A percentile compares a stretch with the other conserved stretches of the same genome.
These are phyloP conservation scores for Brotula barbata DNA, from an alignment of 2,797 vertebrate species.

Conservation along the genomic window DNA sequence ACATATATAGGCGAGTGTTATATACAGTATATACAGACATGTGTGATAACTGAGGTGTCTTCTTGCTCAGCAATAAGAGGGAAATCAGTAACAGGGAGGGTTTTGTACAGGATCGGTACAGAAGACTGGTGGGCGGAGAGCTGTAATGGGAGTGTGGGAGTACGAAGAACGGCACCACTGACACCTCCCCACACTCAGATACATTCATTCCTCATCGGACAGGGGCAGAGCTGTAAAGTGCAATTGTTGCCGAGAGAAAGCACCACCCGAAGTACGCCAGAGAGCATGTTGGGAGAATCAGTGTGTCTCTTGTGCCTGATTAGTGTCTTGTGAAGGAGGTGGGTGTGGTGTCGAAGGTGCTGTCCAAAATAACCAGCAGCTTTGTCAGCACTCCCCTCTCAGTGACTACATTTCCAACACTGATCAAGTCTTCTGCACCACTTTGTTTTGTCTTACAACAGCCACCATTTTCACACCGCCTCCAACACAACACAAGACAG, in stretches of 20 bases:
- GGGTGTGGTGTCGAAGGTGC: background rate
- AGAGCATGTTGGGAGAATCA: background rate
- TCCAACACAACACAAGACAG: background rate
- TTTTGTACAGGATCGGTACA: background rate
- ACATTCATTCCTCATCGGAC: too few species aligned
- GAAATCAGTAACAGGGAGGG: background rate
- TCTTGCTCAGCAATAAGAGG: background rate
- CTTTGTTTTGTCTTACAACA: background rate
- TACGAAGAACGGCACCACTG: too few species aligned
- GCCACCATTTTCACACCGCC: background rate
- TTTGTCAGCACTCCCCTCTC: background rate
- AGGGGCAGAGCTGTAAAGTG: too few species aligned
- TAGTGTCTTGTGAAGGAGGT: background rate
- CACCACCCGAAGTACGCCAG: background rate
- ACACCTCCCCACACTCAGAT: too few species aligned
- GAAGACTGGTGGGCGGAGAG: slow-evolving; percentile 1
- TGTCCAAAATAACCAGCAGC: background rate
- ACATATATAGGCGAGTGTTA: too few species aligned
- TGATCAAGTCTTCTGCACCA: background rate
- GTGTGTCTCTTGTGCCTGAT: background rate
- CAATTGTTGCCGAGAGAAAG: background rate
- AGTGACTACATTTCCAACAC: background rate
- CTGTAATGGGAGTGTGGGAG: slow-evolving; percentile 1
- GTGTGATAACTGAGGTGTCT: slow-evolving; percentile 1
- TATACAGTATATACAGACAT: background rate